phyloP scores from a whole-genome alignment of 2,888 invertebrate genomes.

The Lasioglossum calceatum region DNA sequence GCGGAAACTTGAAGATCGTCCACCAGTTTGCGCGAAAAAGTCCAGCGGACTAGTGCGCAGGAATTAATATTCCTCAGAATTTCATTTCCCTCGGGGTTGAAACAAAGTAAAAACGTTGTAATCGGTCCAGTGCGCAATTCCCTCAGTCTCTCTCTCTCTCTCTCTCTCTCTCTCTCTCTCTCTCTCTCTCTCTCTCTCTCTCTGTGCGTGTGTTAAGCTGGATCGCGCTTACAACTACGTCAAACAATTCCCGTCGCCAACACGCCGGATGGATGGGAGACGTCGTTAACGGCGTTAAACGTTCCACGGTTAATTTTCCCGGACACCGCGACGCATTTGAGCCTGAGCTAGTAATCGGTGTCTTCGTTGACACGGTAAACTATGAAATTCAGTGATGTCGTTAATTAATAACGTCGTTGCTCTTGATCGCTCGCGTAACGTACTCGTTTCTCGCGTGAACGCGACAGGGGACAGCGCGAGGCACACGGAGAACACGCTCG shows the following conservation, averaged over 20 bases:
- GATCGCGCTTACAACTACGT: background rate
- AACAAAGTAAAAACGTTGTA: background rate
- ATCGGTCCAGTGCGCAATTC: background rate
- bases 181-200: background rate
- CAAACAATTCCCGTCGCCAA: slow-evolving; percentile 10
- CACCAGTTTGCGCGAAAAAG: background rate
- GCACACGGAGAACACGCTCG: slow-evolving; percentile 19
- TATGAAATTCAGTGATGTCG: slow-evolving; percentile 35
- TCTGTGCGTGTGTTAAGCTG: background rate
- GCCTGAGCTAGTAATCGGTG: slow-evolving; percentile 22
- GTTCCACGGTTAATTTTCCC: slow-evolving; percentile 34
- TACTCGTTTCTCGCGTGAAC: background rate
- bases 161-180: background rate
- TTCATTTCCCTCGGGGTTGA: background rate
- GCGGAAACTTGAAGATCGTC: background rate
- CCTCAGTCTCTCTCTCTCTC: background rate
- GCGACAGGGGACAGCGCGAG: background rate
- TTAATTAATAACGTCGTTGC: slow-evolving; percentile 55
- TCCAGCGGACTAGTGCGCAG: background rate
- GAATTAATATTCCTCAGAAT: slow-evolving; percentile 6
- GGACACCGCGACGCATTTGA: slow-evolving; percentile 1
- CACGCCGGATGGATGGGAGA: background rate
- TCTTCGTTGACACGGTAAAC: slow-evolving; percentile 19
- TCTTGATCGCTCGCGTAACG: slow-evolving; percentile 29
- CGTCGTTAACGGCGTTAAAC: slow-evolving; percentile 19